Conservation (phyloP, 2,113 vertebrate genomes). For the Emydura subglobosa region DNA sequence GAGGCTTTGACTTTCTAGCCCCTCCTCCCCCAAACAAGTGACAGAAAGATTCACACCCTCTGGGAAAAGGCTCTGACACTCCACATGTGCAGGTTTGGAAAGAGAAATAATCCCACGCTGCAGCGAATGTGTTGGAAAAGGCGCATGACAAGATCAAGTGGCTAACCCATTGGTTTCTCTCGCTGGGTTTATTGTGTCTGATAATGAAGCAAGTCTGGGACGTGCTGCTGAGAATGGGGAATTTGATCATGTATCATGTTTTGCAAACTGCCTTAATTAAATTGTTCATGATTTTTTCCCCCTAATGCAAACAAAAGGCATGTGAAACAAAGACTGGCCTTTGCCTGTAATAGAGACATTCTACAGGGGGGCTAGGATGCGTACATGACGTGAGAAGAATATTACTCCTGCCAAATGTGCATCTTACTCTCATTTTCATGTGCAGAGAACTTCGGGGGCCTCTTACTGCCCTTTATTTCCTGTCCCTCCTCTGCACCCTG, state of each 20-base stretch:
- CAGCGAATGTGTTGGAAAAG: background rate
- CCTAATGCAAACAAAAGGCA: background rate
- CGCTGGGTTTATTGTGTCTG: background rate
- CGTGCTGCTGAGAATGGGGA: background rate
- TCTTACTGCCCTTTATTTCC: background rate
- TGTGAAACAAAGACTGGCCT: background rate
- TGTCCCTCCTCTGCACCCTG: background rate
- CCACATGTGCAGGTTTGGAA: background rate
- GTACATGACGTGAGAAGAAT: background rate
- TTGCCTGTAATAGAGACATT: background rate
- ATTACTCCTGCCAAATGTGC: background rate
- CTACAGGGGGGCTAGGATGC: background rate
- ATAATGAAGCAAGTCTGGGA: background rate
- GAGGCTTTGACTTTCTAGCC: slow-evolving; percentile 27
- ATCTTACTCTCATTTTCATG: background rate
- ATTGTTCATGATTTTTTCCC: background rate
- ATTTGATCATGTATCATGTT: background rate
- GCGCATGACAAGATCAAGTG: slow-evolving; percentile 29
- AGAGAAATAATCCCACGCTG: slow-evolving; percentile 2
- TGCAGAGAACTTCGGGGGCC: rapidly evolving
- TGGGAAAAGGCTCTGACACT: slow-evolving; percentile 28
- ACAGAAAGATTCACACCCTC: slow-evolving; percentile 45
- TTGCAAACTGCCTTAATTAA: slow-evolving; percentile 13
- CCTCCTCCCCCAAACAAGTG: background rate
- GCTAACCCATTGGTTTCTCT: slow-evolving; percentile 5